Base-by-base conservation (phyloP, 2,888 invertebrate genomes). In the Linyphia triangularis region DNA sequence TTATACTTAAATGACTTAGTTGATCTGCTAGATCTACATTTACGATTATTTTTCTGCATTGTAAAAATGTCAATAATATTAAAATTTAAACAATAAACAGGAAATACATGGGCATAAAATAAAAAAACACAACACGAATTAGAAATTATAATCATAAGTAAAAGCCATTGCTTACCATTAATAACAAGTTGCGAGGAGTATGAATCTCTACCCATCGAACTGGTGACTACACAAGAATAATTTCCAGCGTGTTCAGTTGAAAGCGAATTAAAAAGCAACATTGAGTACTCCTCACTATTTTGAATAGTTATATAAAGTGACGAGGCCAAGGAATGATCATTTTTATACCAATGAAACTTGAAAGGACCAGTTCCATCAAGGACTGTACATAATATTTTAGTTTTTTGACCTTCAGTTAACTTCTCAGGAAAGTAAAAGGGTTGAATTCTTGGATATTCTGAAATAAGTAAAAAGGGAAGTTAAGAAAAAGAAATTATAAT, bases 271-370 rank as follows among this genome's bases (percentile, higher is more conserved):
- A 85, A 57, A 3, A 82, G 10, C 13, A 89, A 51, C n/a, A 81
- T 22, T 0, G 81, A 75, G 77, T 82, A 89, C 19, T 89, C 85
- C 16, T 81, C 81, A 33, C 30, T 30, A 61, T 82, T 82, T 28
- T 89, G 73, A 9, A 89, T 79, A n/a, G 63, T 73, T 10, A 77
- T 10, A 9, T 61, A 13, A 2, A 63, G 9, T 2, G 78, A 57
- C 0, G 83, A 22, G 0, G 26, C 3, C 16, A 89, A 1, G 2
- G 40, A 1, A 10, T 75, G 65, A 2, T 83, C 69, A 26, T 89
- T 83, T 88, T 89, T 89, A 28, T 57, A 65, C 89, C 89, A 89
- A 37, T 51, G 24, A 43, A 89, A 88, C 26, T 84, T 88, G 9
- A 88, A 81, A 0, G 89, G 89, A 16, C 73, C 69, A 2, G 40